Evolutionary conservation across 2,888 invertebrate genomes (phyloP), one percentile per base, ranked within the genome.

Genomic region (Agapostemon virescens): DNA sequence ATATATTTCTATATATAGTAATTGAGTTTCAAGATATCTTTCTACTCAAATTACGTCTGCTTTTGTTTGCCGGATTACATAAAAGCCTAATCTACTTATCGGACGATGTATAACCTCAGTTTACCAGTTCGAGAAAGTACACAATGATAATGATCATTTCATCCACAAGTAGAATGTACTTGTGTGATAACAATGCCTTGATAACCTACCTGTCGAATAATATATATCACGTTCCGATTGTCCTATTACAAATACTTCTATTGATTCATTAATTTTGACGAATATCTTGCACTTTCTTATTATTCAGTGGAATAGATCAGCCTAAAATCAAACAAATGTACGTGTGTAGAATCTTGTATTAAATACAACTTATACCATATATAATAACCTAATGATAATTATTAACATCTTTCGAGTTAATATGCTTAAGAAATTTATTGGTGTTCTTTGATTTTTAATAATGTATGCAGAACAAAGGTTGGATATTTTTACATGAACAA

Each of bases 201-300:
- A 38, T 5, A 23, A 11, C n/a, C 40, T 52, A 49, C 77, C 68
- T 49, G 17, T 33, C 77, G 49, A 40, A n/a, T 9, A 45, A 9
- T 36, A 5, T 36, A 13, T 11, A n/a, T 13, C n/a, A 7, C 63
- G 17, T 36, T 63, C 4, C 63, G 13, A n/a, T n/a, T 63, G n/a
- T 36, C 13, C 1, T 1, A 36, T 0, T n/a, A 13, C 13, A n/a
- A 11, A 63, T n/a, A 20, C 11, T 33, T 33, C 13, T 30, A 7
- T 26, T 17, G 15, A 17, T 26, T 30, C 17, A 7, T n/a, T 49
- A 11, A 49, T n/a, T 49, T 49, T 11, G 11, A 4, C 0, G n/a
- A 11, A 11, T 4, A 49, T 7, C 49, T n/a, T n/a, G 49, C 11
- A n/a, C 0, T 45, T 20, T 45, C n/a, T 49, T 9, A 49, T 49